Conservation (phyloP, 2,888 invertebrate species). For the Cantharis lateralis region DNA sequence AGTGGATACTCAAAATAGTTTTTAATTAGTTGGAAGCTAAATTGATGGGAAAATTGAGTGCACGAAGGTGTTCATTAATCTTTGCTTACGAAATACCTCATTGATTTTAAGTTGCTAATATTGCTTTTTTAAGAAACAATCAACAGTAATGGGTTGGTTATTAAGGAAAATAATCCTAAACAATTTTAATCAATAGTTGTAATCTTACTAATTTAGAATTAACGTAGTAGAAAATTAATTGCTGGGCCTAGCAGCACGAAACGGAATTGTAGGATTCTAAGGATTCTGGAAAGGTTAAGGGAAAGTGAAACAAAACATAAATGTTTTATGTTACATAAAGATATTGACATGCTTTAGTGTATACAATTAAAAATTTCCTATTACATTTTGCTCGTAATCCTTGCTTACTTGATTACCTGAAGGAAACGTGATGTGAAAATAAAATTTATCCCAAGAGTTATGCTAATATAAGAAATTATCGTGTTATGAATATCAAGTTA, state of each 20-base stretch:
- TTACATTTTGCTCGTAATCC: neutral
- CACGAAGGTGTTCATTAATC: neutral
- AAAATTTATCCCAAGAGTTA: slow-evolving; percentile 6
- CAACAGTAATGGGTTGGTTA: no score
- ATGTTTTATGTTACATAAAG: neutral
- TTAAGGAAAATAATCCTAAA: neutral
- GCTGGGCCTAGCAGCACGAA: neutral
- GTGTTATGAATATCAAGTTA: slow-evolving; percentile 7
- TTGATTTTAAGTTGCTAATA: neutral
- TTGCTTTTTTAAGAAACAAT: neutral
- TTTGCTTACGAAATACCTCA: neutral
- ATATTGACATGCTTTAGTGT: neutral
- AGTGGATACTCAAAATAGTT: neutral
- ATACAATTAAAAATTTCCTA: neutral
- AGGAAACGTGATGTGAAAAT: slow-evolving; percentile 15
- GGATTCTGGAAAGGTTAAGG: neutral
- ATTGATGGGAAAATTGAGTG: neutral
- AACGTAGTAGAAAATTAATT: neutral
- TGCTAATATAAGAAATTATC: slow-evolving; percentile 24
- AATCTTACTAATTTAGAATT: neutral
- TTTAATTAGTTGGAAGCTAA: neutral
- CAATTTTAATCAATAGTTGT: neutral
- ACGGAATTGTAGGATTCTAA: neutral
- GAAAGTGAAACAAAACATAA: neutral
- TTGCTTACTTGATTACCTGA: slow-evolving; percentile 14